Conservation (phyloP, 2,888 invertebrate genomes). For the Dolichopus griseipennis region DNA sequence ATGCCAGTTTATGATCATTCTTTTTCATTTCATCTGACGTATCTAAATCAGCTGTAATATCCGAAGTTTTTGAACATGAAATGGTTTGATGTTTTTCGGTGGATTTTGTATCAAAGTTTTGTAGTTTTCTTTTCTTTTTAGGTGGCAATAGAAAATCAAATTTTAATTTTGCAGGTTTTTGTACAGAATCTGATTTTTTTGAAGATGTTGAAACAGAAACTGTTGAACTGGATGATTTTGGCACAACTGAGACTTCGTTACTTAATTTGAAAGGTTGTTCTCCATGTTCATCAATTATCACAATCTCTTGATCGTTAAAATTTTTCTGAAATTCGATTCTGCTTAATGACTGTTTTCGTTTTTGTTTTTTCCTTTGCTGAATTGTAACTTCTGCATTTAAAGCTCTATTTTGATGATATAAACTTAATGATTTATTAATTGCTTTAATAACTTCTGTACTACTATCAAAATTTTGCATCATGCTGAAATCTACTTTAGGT, state of each 20-base stretch:
- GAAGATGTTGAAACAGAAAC: background rate
- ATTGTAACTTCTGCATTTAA: constrained; percentile 2
- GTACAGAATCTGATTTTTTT: background rate
- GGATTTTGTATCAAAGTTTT: background rate
- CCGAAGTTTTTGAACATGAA: background rate
- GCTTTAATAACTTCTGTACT: background rate
- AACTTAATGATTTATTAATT: background rate
- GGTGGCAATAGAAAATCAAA: background rate
- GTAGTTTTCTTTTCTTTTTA: background rate
- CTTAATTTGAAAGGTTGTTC: constrained; percentile 7
- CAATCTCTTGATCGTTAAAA: constrained; percentile 7
- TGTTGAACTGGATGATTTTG: background rate
- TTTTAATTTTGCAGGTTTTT: background rate
- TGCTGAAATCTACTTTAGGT: background rate
- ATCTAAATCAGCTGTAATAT: background rate
- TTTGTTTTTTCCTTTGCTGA: constrained; percentile 11
- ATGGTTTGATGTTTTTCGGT: background rate
- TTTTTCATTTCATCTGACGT: background rate
- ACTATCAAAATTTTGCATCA: background rate
- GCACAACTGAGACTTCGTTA: background rate
- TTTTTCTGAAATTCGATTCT: background rate
- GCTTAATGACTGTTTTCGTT: constrained; percentile 5
- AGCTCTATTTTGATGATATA: background rate
- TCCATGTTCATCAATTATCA: constrained; percentile 9
- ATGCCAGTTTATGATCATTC: background rate